Base-by-base conservation (phyloP, 2,113 vertebrate genomes). In the Pangasianodon gigas region DNA sequence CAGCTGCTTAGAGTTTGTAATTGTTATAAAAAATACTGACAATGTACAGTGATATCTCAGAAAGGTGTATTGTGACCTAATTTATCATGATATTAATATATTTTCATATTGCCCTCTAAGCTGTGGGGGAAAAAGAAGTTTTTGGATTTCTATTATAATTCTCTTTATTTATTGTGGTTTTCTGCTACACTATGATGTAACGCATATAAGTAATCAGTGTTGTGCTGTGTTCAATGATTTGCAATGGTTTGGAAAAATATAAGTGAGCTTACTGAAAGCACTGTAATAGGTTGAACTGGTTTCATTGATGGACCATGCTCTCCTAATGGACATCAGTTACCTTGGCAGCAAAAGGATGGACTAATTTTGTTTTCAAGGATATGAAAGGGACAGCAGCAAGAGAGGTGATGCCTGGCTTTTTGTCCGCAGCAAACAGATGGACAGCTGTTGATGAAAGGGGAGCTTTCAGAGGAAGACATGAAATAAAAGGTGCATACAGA, bases 281-380 rank as follows among this genome's bases (percentile, higher is more conserved):
- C 58, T 80, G 32, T 44, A 79, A 79, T 52, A 65, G 54, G 29
- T 77, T 86, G 88, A 65, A 80, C 60, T 80, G n/a, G 71, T 67
- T 86, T 80, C 60, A 81, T 69, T 69, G 84, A 86, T 86, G 84
- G 52, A 75, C 13, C 10, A 54, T n/a, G 84, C 26, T 41, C 19
- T 18, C 32, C 60, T 81, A 80, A 86, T 89, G 84, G 84, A 89
- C 84, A 41, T 62, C 37, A 14, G 89, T 90, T 90, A 67, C 84
- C 89, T 80, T 90, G 89, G 84, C 46, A 90, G 84, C 89, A 86
- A 86, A 89, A 86, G 32, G 69, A 13, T 65, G 44, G 52, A 26
- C 26, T 69, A 86, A 79, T 89, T 89, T 74, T 65, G 18, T 80
- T 86, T 86, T 81, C 75, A 90, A 65, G 32, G 48, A 90, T 19